phyloP scores from a whole-genome alignment of 2,888 invertebrate species.

The Drosophila demipolita region DNA sequence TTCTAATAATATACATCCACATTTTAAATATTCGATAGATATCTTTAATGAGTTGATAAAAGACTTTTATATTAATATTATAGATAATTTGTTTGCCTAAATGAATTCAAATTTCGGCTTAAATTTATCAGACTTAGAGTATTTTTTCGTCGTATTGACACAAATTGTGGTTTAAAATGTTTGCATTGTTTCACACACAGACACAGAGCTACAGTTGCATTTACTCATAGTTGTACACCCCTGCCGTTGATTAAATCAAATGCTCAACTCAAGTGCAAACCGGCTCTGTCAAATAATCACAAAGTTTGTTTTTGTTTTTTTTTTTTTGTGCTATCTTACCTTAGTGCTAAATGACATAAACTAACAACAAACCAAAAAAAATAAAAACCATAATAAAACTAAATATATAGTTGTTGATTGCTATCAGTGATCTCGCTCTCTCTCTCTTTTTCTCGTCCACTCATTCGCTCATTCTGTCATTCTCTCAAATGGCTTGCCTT shows the following conservation, averaged over 20 bases:
- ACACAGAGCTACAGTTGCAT: constrained; percentile 15
- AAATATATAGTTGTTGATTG: constrained; percentile 48
- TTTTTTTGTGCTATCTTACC: constrained; percentile 15
- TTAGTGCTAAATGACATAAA: constrained; percentile 39
- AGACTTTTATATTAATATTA: too few species aligned
- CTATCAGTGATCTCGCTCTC: constrained; percentile 43
- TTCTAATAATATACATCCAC: neutral
- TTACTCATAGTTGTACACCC: constrained; percentile 41
- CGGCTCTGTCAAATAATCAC: constrained; percentile 71
- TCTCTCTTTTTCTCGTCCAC: neutral
- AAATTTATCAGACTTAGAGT: neutral
- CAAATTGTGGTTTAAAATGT: constrained; percentile 7
- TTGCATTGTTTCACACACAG: constrained; percentile 14
- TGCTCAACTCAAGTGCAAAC: constrained; percentile 69
- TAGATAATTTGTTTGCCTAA: neutral
- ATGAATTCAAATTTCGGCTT: neutral
- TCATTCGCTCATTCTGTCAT: constrained; percentile 11
- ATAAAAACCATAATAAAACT: constrained; percentile 33
- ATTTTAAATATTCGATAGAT: neutral
- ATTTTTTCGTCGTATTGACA: constrained; percentile 23
- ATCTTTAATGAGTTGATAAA: neutral
- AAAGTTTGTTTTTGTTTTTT: constrained; percentile 48
- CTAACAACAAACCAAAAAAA: constrained; percentile 16
- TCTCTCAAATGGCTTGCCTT: constrained; percentile 29
- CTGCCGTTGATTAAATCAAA: constrained; percentile 67